Base-by-base conservation (phyloP, 2,888 invertebrate species). In the Pseudoips prasinana region DNA sequence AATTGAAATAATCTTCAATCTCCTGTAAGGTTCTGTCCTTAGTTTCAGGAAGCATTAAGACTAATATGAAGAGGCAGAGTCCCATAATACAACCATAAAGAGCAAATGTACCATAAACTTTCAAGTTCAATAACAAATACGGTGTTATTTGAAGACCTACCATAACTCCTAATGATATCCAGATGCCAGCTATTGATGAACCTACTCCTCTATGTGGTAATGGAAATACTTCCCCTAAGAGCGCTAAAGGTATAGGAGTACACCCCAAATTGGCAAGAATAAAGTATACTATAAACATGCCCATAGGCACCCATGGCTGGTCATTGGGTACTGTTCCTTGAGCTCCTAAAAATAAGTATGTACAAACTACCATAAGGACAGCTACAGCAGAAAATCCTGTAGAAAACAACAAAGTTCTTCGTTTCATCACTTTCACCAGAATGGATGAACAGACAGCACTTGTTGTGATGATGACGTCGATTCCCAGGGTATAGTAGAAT, bases 181-280 rank as follows among this genome's bases (percentile, higher is more conserved):
- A 37, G 0, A 64, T 33, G 0, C 81, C 79, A 0, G 64, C 47
- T 0, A 65, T 40, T 0, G 64, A 44, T 6, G 69, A 58, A 0
- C 79, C 81, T 1, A 62, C 61, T 4, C 69, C 72, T 50, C 73
- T 69, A 31, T 81, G 75, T 0, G 57, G 66, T 22, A 83, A 58
- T 0, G 83, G 83, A 22, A 73, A 74, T 3, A 83, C 36, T 46
- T 84, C 84, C 0, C 84, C 84, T 11, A 78, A 37, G 7, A 83
- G 56, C 1, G 72, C 69, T 8, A 78, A 37, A 1, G 83, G 73
- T 31, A 83, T 76, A 0, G 77, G 68, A 3, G 76, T 70, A 30
- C 78, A 75, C 1, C 82, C 84, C 9, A 82, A 63, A 43, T 81
- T 84, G 0, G 61, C 61, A 8, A 80, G 36, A 8, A 78, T 52